These are phyloP conservation scores for Istiophorus platypterus DNA, from an alignment of 2,113 vertebrate genomes.

Conservation along the genomic window DNA sequence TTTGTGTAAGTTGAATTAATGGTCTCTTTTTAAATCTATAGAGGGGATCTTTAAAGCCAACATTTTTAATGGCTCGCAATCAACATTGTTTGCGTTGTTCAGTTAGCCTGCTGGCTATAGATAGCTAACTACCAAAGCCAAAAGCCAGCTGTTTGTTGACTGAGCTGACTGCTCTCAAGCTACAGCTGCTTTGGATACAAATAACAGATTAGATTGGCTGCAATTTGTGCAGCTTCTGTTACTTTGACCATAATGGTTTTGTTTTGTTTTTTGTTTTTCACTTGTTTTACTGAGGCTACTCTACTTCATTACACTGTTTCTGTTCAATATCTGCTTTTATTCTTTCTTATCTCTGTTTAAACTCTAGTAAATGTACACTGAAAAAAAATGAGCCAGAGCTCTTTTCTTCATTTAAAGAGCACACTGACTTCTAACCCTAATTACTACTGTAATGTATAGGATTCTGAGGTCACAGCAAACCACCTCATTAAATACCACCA, in stretches of 20 bases:
- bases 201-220: not conserved
- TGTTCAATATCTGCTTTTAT: not conserved
- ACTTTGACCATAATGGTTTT: not conserved
- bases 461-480: conserved; percentile 25
- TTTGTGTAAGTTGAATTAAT: not conserved
- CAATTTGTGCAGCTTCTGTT: not conserved
- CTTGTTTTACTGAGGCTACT: not conserved
- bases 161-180: conserved; percentile 1
- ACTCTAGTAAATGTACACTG: not conserved
- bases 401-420: conserved; percentile 20
- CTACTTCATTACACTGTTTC: not conserved
- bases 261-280: not conserved
- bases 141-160: not conserved
- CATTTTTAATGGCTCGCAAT: not conserved
- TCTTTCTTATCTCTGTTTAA: not conserved
- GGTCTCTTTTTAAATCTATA: not conserved
- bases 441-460: conserved; percentile 11
- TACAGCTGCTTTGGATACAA: not conserved
- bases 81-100: not conserved
- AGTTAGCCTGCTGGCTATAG: not conserved
- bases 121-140: not conserved
- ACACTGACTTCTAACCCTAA: conserved; percentile 11
- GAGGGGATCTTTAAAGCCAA: no score
- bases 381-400: not conserved
- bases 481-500: not conserved